Evolutionary conservation across 1,140 invertebrate genomes (phyloP), one percentile per base, ranked within the genome.

Genomic region (Coptotermes formosanus): DNA sequence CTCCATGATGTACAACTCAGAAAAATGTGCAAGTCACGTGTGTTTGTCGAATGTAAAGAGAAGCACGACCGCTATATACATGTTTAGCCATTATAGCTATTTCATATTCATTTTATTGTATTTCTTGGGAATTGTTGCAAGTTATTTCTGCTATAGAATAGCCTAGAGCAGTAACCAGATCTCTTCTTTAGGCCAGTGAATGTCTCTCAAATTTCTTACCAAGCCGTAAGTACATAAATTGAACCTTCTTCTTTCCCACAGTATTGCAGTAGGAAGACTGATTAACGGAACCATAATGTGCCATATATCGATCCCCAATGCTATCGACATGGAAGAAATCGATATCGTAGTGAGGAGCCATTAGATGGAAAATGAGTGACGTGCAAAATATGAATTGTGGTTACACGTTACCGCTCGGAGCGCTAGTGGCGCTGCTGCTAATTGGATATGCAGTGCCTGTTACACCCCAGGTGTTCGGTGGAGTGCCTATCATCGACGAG

Each of bases 401-500:
- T 16, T 25, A 75, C 64, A n/a, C 9, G 25, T 16, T 75, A 30
- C 64, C 64, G n/a, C n/a, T 75, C n/a, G 64, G 64, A 30, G 64
- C 64, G 64, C 64, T 75, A 75, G 64, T 75, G 64, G 25, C n/a
- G 64, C 64, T 75, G 64, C 64, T 75, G 19, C 64, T 75, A 30
- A 75, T 30, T 30, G n/a, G 25, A 75, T 30, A 75, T 14, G 25
- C 64, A 11, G 64, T 75, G 9, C 64, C 64, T 8, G 64, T n/a
- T n/a, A n/a, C 64, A 12, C 83, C 83, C 8, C 83, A 84, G 83
- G 83, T 84, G 83, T 84, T 84, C 83, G 83, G 83, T 25, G 83
- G 83, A 84, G 83, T 84, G n/a, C 83, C 83, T 25, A 84, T 84
- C 14, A 84, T 84, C 43, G 83, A 84, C 16, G 83, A 84, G 45